Evolutionary conservation across 2,888 invertebrate species (phyloP).

Genomic region (Petrolisthes cinctipes): DNA sequence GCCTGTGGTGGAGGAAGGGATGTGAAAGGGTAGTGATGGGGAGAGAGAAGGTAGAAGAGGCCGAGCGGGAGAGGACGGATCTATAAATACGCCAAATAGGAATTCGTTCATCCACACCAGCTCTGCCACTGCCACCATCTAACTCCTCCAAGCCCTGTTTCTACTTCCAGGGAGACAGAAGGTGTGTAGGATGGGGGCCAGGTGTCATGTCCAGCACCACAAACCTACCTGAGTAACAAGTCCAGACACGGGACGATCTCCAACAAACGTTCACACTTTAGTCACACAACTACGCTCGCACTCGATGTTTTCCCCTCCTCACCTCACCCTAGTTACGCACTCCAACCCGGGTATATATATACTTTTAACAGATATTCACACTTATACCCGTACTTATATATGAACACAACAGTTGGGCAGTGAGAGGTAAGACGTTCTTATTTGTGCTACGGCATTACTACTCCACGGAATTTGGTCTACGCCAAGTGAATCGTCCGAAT

Average conservation of each 20-base stretch:
- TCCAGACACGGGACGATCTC: constrained; percentile 50
- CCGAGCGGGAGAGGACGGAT: constrained; percentile 47
- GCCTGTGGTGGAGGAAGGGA: constrained; percentile 3
- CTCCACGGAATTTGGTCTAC: constrained; percentile 59
- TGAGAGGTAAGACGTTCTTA: constrained; percentile 42
- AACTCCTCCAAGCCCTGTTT: constrained; percentile 17
- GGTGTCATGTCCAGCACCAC: constrained; percentile 40
- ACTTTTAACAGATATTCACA: constrained; percentile 47
- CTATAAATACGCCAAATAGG: constrained; percentile 53
- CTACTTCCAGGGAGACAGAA: neutral
- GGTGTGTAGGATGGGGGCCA: constrained; percentile 13
- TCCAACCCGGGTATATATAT: constrained; percentile 23
- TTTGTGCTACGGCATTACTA: constrained; percentile 61
- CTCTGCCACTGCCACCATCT: neutral
- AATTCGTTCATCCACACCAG: constrained; percentile 33
- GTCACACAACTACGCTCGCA: constrained; percentile 50
- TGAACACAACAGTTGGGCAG: constrained; percentile 59
- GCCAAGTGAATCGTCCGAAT: constrained; percentile 59
- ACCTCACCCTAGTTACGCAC: constrained; percentile 26
- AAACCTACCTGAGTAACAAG: constrained; percentile 48
- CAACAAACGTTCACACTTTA: constrained; percentile 55
- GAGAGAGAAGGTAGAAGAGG: constrained; percentile 2
- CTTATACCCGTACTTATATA: constrained; percentile 54
- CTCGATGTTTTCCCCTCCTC: constrained; percentile 17
- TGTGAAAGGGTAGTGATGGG: constrained; percentile 10